A percentile compares a stretch with the other conserved stretches of the same genome.
phyloP scores from a whole-genome alignment of 1,140 invertebrate genomes.

The Battus philenor region DNA sequence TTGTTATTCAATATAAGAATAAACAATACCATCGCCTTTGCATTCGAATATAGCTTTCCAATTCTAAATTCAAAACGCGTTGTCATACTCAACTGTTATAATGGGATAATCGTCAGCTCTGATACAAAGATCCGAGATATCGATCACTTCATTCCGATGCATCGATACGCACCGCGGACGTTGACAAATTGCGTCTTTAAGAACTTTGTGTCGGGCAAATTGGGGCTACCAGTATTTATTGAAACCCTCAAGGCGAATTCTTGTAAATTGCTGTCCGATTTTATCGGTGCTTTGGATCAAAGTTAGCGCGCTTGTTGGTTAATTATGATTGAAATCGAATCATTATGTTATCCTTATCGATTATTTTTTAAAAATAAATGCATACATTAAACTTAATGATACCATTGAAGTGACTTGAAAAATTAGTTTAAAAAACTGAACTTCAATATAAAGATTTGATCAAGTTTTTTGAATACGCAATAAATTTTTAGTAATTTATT shows the following conservation, averaged over 20 bases:
- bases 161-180: slow-evolving; percentile 54
- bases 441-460: too few relatives aligned
- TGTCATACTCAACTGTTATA: slow-evolving; percentile 15
- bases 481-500: too few relatives aligned
- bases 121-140: slow-evolving; percentile 42
- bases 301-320: slow-evolving; percentile 21
- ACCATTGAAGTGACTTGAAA: too few relatives aligned
- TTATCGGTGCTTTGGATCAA: slow-evolving; percentile 6
- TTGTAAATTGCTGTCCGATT: slow-evolving; percentile 17
- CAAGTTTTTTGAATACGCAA: too few relatives aligned
- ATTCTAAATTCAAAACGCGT: slow-evolving; percentile 36
- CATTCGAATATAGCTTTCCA: slow-evolving; percentile 38
- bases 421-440: too few relatives aligned
- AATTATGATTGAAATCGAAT: slow-evolving; percentile 29
- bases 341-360: too few relatives aligned
- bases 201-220: slow-evolving; percentile 53
- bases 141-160: slow-evolving; percentile 36
- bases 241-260: slow-evolving; percentile 24
- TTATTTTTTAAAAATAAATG: too few relatives aligned
- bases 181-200: slow-evolving; percentile 60
- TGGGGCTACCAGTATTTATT: slow-evolving; percentile 50
- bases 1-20: slow-evolving; percentile 54
- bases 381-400: too few relatives aligned
- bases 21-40: slow-evolving; percentile 47
- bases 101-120: slow-evolving; percentile 45